phyloP scores from a whole-genome alignment of 2,888 invertebrate species.

The Cryptophagus acutangulus region DNA sequence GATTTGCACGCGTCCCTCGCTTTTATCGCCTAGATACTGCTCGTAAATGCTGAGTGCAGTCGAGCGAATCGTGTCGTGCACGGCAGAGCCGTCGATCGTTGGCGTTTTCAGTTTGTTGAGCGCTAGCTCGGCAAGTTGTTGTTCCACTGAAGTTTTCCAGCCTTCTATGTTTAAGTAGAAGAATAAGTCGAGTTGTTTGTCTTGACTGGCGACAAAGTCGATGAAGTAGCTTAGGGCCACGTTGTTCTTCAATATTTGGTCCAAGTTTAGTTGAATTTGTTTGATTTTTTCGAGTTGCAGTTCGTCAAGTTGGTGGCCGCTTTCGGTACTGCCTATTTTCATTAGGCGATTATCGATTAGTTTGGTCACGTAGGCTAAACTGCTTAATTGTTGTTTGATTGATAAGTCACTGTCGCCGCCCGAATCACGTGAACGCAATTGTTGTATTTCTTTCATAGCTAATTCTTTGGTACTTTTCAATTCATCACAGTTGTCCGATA shows the following conservation, averaged over 20 bases:
- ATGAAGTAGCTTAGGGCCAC: constrained; percentile 72
- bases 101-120: constrained; percentile 48
- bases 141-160: constrained; percentile 66
- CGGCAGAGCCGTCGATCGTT: constrained; percentile 42
- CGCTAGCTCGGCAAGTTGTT: constrained; percentile 59
- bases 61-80: constrained; percentile 51
- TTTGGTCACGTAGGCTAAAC: constrained; percentile 72
- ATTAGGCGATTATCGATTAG: constrained; percentile 58
- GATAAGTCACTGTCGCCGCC: constrained; percentile 78
- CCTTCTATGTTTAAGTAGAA: constrained; percentile 75
- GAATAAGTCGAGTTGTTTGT: constrained; percentile 67
- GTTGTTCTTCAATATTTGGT: constrained; percentile 70
- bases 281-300: constrained; percentile 40
- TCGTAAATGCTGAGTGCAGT: constrained; percentile 71
- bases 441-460: constrained; percentile 75
- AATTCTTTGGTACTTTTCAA: constrained; percentile 74
- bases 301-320: constrained; percentile 23
- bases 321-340: constrained; percentile 42
- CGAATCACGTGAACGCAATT: constrained; percentile 76
- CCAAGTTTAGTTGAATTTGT: constrained; percentile 57
- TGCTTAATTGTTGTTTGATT: constrained; percentile 82
- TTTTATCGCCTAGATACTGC: constrained; percentile 71
- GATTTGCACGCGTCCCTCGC: constrained; percentile 58
- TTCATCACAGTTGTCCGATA: constrained; percentile 76
- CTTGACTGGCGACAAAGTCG: constrained; percentile 67